These are phyloP conservation scores for Stylophora pistillata DNA, from an alignment of 64 coral and sea anemone species.

Conservation along the genomic window DNA sequence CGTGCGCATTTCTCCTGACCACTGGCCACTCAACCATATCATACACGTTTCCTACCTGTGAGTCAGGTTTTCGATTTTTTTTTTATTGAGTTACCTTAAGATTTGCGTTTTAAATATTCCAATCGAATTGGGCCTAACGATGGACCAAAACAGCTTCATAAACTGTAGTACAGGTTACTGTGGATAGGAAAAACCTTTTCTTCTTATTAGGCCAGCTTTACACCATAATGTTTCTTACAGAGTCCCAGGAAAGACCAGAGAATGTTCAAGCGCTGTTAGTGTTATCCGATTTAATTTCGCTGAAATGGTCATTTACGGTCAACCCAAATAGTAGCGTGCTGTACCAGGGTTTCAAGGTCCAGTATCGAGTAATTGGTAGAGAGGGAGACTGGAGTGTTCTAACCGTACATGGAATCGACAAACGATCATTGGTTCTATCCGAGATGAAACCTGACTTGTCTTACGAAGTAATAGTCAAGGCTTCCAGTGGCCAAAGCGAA, in stretches of 20 bases:
- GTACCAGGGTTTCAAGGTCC: neutral
- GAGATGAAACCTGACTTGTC: conserved; percentile 5
- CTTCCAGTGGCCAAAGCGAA: conserved; percentile 18
- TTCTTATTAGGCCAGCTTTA: too few relatives aligned
- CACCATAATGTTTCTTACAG: neutral
- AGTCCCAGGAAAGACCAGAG: neutral
- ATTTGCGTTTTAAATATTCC: too few relatives aligned
- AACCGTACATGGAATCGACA: neutral
- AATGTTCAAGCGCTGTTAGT: neutral
- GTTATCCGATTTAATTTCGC: neutral
- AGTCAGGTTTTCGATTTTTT: too few relatives aligned
- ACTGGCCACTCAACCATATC: too few relatives aligned
- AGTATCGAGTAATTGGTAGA: neutral
- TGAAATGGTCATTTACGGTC: neutral
- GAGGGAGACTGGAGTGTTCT: neutral
- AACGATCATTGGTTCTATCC: neutral
- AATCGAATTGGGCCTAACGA: too few relatives aligned
- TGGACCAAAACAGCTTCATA: too few relatives aligned
- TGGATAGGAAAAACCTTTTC: neutral
- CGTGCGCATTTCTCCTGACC: too few relatives aligned
- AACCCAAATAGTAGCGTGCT: too few relatives aligned
- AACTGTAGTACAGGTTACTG: neutral
- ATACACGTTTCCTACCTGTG: too few relatives aligned
- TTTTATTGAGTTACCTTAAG: too few relatives aligned
- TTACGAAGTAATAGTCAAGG: conserved; percentile 39